A percentile compares a stretch with the other conserved stretches of the same genome.
These are phyloP conservation scores for Nephrotoma guestfalica DNA, from an alignment of 2,888 invertebrate species.

Conservation along the genomic window DNA sequence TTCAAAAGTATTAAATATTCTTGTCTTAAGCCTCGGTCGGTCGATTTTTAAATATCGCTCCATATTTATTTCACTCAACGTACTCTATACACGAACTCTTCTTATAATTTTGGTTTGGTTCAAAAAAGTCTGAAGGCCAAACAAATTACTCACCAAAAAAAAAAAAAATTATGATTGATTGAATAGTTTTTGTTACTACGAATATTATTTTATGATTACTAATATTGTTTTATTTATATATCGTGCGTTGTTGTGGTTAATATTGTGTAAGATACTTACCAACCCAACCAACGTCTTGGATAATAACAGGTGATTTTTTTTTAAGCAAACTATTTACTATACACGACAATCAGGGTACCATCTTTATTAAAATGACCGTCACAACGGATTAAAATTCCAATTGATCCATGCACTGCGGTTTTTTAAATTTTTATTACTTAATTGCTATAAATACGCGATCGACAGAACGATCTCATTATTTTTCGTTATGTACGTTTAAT, in stretches of 20 bases:
- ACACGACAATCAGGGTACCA: neutral
- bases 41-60: neutral
- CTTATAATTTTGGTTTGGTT: neutral
- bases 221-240: no score
- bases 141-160: neutral
- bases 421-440: no score
- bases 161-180: neutral
- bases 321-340: neutral
- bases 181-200: neutral
- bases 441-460: neutral
- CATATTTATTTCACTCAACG: neutral
- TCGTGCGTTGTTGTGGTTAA: neutral
- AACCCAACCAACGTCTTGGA: neutral
- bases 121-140: neutral
- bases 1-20: neutral
- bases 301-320: neutral
- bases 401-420: neutral
- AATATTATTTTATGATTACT: neutral
- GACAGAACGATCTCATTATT: neutral
- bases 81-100: neutral
- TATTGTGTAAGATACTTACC: neutral
- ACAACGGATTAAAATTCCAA: neutral
- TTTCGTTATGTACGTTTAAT: neutral
- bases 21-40: neutral
- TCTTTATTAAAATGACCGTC: neutral